A percentile compares a stretch with the other conserved stretches of the same genome.
Evolutionary conservation across 2,797 vertebrate genomes (phyloP).

Genomic region (Labeo calbasu): DNA sequence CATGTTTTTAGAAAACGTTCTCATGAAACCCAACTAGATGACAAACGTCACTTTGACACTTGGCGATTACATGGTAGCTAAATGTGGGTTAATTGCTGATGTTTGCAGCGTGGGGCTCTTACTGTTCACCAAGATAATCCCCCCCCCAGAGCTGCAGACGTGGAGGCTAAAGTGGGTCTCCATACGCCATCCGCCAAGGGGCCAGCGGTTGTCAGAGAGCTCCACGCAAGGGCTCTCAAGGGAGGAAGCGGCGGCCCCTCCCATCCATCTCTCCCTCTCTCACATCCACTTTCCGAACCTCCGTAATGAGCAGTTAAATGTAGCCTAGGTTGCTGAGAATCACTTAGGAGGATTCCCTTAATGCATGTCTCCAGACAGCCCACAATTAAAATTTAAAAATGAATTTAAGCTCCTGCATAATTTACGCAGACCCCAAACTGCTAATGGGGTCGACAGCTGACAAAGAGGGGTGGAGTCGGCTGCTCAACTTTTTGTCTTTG

Average conservation of each 20-base stretch:
- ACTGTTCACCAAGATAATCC: conserved; percentile 29
- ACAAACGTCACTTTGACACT: conserved; percentile 50
- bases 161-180: conserved; percentile 46
- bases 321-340: conserved; percentile 65
- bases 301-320: conserved; percentile 67
- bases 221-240: conserved; percentile 52
- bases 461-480: conserved; percentile 63
- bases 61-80: conserved; percentile 55
- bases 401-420: conserved; percentile 76
- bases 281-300: conserved; percentile 21
- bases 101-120: conserved; percentile 61
- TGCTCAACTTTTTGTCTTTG: conserved; percentile 24
- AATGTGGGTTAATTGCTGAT: conserved; percentile 69
- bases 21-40: conserved; percentile 10
- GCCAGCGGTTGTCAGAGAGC: conserved; percentile 8
- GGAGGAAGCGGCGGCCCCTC: conserved; percentile 43
- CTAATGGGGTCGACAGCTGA: conserved; percentile 65
- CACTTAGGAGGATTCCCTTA: conserved; percentile 73
- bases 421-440: conserved; percentile 69
- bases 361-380: conserved; percentile 74
- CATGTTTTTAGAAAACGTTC: neutral
- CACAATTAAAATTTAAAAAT: conserved; percentile 81
- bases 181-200: conserved; percentile 54
- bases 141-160: conserved; percentile 42
- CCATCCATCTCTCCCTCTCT: conserved; percentile 37